Conservation (phyloP, 1,140 invertebrate species). For the Oryctes rhinoceros region DNA sequence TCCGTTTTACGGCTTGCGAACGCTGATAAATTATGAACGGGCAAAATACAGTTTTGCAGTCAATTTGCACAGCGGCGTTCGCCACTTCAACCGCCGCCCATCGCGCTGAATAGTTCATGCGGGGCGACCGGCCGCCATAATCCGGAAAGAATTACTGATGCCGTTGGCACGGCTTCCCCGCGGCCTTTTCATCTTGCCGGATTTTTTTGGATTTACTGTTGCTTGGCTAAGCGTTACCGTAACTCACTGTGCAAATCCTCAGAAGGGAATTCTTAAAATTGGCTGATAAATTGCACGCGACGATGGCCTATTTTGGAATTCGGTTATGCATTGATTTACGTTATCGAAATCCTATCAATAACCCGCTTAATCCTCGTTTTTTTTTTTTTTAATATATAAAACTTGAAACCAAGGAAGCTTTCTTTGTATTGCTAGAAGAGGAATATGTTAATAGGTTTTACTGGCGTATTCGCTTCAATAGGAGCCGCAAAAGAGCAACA, state of each 20-base stretch:
- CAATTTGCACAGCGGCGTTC: background rate
- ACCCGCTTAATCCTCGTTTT: too few relatives aligned
- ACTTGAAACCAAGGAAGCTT: too few relatives aligned
- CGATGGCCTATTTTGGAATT: background rate
- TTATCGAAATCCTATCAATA: background rate
- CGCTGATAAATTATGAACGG: background rate
- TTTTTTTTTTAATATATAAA: too few relatives aligned
- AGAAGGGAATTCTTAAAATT: background rate
- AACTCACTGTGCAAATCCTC: background rate
- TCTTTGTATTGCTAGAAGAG: too few relatives aligned
- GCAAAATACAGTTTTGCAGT: slow-evolving; percentile 18
- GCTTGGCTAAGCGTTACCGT: slow-evolving; percentile 16
- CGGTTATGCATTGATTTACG: background rate
- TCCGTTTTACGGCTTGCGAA: background rate
- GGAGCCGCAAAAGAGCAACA: too few relatives aligned
- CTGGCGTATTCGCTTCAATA: too few relatives aligned
- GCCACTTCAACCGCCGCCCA: background rate
- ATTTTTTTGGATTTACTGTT: slow-evolving; percentile 16
- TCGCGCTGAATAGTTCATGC: slow-evolving; percentile 11
- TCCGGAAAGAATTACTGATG: slow-evolving; percentile 5
- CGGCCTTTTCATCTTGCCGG: background rate
- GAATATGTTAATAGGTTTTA: too few relatives aligned
- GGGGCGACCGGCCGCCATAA: slow-evolving; percentile 12
- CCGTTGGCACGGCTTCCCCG: slow-evolving; percentile 6
- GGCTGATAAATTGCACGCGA: background rate